Percentiles rank a stretch among this genome's conserved stretches.
Evolutionary conservation across 2,888 invertebrate species (phyloP).

Genomic region (Uropetala carovei): DNA sequence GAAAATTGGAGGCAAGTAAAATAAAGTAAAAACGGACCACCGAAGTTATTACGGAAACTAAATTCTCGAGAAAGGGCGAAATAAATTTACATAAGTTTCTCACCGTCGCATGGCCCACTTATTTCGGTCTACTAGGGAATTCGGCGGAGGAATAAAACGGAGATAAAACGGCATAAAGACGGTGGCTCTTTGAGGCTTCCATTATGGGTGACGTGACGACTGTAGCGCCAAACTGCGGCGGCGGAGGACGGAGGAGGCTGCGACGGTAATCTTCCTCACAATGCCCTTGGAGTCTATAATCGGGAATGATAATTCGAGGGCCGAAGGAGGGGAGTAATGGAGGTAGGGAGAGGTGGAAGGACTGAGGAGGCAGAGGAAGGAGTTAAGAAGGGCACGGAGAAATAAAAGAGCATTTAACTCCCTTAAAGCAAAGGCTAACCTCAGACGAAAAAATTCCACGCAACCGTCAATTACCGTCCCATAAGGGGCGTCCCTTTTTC

Average conservation of each 20-base stretch:
- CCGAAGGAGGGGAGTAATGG: neutral
- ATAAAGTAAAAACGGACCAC: neutral
- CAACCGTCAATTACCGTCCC: slow-evolving; percentile 13
- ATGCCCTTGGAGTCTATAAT: neutral
- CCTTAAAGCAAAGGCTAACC: slow-evolving; percentile 5
- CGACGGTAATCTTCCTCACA: neutral
- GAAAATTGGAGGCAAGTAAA: neutral
- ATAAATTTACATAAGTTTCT: neutral
- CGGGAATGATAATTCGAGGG: neutral
- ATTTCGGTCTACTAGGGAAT: neutral
- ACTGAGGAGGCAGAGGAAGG: neutral
- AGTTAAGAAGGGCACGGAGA: neutral
- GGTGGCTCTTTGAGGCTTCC: neutral
- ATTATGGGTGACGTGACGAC: neutral
- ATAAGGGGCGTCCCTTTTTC: neutral
- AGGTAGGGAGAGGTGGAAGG: neutral
- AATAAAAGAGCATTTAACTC: neutral
- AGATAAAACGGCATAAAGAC: too few species aligned
- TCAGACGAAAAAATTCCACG: neutral
- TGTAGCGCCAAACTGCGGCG: neutral
- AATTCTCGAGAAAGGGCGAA: neutral
- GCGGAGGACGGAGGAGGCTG: neutral
- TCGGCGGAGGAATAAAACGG: neutral
- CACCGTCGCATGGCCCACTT: neutral
- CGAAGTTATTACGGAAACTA: neutral